Base-by-base conservation (phyloP, 2,113 vertebrate species). In the Toxotes chatareus region DNA sequence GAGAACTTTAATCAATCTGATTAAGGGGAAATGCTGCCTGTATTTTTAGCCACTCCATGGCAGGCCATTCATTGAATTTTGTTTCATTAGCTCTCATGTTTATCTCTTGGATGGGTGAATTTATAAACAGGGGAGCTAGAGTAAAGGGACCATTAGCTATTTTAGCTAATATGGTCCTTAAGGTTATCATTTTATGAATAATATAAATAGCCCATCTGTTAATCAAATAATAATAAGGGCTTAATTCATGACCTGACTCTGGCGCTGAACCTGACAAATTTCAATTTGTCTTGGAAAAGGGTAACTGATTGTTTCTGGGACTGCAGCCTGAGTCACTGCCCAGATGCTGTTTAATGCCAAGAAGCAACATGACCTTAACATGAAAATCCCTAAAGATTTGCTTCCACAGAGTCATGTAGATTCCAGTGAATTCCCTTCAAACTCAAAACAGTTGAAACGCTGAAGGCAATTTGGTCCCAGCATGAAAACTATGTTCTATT, bases 1-100 rank as follows among this genome's bases (percentile, higher is more conserved):
- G 89, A 90, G 83, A 78, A 93, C 88, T 93, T 93, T 93, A 92
- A 94, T 93, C 93, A 94, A 93, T 94, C 92, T 92, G 91, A 94
- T 94, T 93, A 93, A 79, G 88, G 91, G 89, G 90, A 93, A 93
- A 94, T 94, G 92, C 90, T 87, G 90, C 66, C 83, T 92, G 90
- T 94, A 94, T 94, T 94, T 93, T 93, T 94, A 93, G 93, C 92
- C 74, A 63, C 92, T 89, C 88, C 84, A 84, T 70, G 81, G 86
- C 88, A 88, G 90, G 55, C 83, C 92, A 92, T 91, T 92, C 91
- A 91, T 93, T 92, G 92, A 90, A 90, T 94, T 93, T 88, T 79
- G 85, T 86, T 86, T 91, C 83, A 93, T 93, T 93, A 93, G 76
- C 72, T 85, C 70, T 75, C 64, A 49, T 85, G 86, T 88, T 87